These are phyloP conservation scores for Lepidurus arcticus DNA, from an alignment of 1,140 invertebrate species.

Conservation along the genomic window DNA sequence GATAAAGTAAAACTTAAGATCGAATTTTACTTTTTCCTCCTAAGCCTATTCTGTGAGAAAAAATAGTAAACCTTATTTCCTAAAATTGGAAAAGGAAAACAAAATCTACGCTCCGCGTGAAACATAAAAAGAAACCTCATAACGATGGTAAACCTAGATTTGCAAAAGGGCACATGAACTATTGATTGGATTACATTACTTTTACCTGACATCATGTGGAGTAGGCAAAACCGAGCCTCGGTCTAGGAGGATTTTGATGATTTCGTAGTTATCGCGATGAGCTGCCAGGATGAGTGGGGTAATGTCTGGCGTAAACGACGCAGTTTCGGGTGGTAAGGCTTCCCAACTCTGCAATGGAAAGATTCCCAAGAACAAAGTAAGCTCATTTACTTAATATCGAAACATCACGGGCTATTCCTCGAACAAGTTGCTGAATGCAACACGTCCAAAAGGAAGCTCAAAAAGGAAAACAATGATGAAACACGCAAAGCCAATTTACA, in stretches of 20 bases:
- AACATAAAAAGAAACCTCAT: neutral
- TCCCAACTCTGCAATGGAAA: slow-evolving; percentile 72
- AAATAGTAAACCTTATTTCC: no score
- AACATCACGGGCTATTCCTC: neutral
- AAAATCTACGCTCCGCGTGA: no score
- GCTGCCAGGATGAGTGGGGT: slow-evolving; percentile 92
- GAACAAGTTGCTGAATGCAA: slow-evolving; percentile 18
- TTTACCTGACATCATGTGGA: slow-evolving; percentile 78
- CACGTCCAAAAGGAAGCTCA: neutral
- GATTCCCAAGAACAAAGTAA: slow-evolving; percentile 23
- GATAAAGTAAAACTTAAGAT: no score
- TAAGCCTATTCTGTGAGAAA: no score
- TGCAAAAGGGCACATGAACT: neutral
- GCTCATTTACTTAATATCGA: neutral
- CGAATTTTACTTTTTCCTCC: no score
- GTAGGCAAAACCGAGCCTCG: slow-evolving; percentile 76
- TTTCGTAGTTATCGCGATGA: slow-evolving; percentile 96
- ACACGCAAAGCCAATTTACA: slow-evolving; percentile 3
- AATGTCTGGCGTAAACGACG: slow-evolving; percentile 93
- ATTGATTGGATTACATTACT: neutral
- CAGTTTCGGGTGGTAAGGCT: slow-evolving; percentile 77
- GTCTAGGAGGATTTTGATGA: slow-evolving; percentile 94
- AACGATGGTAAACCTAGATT: neutral
- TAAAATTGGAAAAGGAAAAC: no score
- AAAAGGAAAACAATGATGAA: neutral